Evolutionary conservation across 1,140 invertebrate genomes (phyloP).

Genomic region (Tetramorium parvispinum): DNA sequence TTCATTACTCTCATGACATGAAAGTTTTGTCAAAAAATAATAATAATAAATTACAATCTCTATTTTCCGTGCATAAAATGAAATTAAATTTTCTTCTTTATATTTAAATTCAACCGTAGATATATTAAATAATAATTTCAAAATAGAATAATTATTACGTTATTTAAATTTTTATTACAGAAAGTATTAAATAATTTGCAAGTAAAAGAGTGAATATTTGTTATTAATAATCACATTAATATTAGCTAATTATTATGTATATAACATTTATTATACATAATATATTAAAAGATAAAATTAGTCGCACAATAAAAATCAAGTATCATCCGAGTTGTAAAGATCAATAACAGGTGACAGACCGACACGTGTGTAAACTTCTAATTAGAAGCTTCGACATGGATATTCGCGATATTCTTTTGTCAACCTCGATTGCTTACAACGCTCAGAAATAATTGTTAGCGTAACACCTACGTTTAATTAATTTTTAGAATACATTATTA

Average conservation of each 20-base stretch:
- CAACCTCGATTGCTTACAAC: not conserved
- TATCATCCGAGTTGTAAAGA: not conserved
- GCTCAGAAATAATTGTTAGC: not conserved
- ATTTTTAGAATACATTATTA: not conserved
- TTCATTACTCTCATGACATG: not conserved
- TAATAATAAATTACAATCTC: not conserved
- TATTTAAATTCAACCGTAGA: not conserved
- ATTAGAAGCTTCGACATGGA: too few species aligned
- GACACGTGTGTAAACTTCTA: not conserved
- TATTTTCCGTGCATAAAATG: not conserved
- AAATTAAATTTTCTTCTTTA: not conserved
- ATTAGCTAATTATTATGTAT: conserved; percentile 14
- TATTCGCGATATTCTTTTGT: not conserved
- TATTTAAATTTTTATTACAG: not conserved
- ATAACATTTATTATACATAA: not conserved
- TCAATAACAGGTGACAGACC: not conserved
- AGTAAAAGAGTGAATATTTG: not conserved
- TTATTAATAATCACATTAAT: not conserved
- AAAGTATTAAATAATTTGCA: conserved; percentile 24
- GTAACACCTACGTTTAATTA: not conserved
- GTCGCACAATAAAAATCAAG: not conserved
- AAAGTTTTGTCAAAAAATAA: not conserved
- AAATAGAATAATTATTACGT: not conserved
- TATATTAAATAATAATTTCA: not conserved
- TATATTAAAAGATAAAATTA: not conserved